Base-by-base conservation (phyloP, 2,797 vertebrate species). In the Podarcis siculus region DNA sequence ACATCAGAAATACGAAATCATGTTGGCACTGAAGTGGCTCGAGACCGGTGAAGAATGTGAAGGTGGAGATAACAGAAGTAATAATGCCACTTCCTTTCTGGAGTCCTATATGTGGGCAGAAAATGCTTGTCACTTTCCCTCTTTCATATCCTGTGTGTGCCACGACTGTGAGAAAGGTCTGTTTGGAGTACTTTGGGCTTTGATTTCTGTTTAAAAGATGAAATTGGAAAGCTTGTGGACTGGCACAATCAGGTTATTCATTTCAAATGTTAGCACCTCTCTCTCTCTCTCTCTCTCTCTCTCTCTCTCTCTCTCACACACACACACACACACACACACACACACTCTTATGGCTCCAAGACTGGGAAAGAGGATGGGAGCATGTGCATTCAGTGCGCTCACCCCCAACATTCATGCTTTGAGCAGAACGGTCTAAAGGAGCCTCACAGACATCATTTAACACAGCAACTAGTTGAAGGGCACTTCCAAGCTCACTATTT, bases 21-120 rank as follows among this genome's bases (percentile, higher is more conserved):
- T 93, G 86, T 87, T 90, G 90, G 82, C 83, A 93, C 72, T 77
- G 84, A 95, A 93, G 89, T 93, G 78, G 83, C 85, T 90, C 80
- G 88, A 94, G 92, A 85, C 32, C 86, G 89, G 94, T 93, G 89
- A 94, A 95, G 95, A 96, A 95, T 90, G 91, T 94, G 93, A 88
- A 92, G 73, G 83, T 87, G 84, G 80, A 93, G 95, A 95, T 95
- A 95, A 95, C 64, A 13, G 88, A 91, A 95, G 85, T 87, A 91
- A 95, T 93, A 95, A 95, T 90, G 75, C 72, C 79, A 76, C 91
- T 93, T 94, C 92, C 49, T 85, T 89, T 93, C 84, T 93, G 93
- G 85, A 94, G 90, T 89, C 83, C 80, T 94, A 87, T 93, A 1
- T 89, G 89, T 73, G 89, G 89, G 66, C 39, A 89, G 87, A 82